Conservation (phyloP, 1,140 invertebrate species). For the Drosophila dunni region DNA sequence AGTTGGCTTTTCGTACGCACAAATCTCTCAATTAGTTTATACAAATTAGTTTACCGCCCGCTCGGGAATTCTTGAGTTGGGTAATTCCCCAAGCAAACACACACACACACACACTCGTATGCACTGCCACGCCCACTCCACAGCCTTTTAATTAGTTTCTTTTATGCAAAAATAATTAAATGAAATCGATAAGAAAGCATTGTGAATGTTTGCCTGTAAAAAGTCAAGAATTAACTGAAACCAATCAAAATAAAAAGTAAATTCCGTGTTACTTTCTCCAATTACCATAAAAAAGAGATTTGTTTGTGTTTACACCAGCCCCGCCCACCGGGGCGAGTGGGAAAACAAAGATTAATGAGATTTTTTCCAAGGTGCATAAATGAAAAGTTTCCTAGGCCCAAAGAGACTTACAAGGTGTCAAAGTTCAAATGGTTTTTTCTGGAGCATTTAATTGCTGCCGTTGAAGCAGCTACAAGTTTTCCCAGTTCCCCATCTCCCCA, state of each 20-base stretch:
- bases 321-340: not conserved
- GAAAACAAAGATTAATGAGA: conserved; percentile 71
- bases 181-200: conserved; percentile 71
- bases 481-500: not conserved
- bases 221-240: conserved; percentile 19
- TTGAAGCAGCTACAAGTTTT: not conserved
- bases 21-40: conserved; percentile 77
- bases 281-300: conserved; percentile 82
- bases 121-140: not conserved
- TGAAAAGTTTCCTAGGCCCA: conserved; percentile 26
- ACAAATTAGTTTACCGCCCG: conserved; percentile 83
- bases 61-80: conserved; percentile 53
- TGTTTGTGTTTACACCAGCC: conserved; percentile 72
- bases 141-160: conserved; percentile 35
- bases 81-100: conserved; percentile 40
- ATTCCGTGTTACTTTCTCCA: conserved; percentile 56
- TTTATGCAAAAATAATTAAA: conserved; percentile 72
- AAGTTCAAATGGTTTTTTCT: conserved; percentile 62
- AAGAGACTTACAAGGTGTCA: conserved; percentile 64
- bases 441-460: conserved; percentile 65
- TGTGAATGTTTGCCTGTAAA: conserved; percentile 4
- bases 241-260: conserved; percentile 39
- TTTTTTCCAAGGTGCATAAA: conserved; percentile 43
- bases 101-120: conserved; percentile 6
- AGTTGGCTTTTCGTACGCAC: conserved; percentile 36